Conservation (phyloP, 2,113 vertebrate genomes). For the Tamias sibiricus region DNA sequence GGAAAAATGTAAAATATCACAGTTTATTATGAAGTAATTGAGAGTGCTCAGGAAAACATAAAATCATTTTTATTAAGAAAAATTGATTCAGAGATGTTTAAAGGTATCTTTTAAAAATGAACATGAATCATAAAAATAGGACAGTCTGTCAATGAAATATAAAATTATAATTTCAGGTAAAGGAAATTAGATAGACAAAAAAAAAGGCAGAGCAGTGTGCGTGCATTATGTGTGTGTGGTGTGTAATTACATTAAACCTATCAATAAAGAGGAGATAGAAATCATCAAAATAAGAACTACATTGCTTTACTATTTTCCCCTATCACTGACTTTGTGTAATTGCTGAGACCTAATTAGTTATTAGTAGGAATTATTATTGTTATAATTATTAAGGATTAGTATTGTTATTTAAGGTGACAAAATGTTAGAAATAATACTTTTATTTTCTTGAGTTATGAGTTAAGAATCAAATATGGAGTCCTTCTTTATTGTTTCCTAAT, state of each 20-base stretch:
- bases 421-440: neutral
- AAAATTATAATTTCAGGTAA: slow-evolving; percentile 48
- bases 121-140: slow-evolving; percentile 34
- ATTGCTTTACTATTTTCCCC: neutral
- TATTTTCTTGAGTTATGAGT: neutral
- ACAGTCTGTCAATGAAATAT: neutral
- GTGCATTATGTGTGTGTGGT: neutral
- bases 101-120: slow-evolving; percentile 66
- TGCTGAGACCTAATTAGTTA: neutral
- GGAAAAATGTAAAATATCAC: slow-evolving; percentile 76
- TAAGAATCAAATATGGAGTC: neutral
- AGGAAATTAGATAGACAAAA: neutral
- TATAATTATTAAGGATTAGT: neutral
- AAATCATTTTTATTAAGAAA: slow-evolving; percentile 67
- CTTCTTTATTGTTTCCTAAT: neutral
- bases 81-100: slow-evolving; percentile 37
- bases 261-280: neutral
- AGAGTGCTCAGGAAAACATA: slow-evolving; percentile 66
- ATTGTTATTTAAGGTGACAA: slow-evolving; percentile 3
- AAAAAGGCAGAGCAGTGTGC: neutral
- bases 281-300: neutral
- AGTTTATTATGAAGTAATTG: slow-evolving; percentile 72
- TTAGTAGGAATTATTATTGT: neutral
- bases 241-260: neutral
- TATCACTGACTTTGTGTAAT: neutral